Conservation (phyloP, 2,888 invertebrate genomes). For the Pemphredon lugubris region DNA sequence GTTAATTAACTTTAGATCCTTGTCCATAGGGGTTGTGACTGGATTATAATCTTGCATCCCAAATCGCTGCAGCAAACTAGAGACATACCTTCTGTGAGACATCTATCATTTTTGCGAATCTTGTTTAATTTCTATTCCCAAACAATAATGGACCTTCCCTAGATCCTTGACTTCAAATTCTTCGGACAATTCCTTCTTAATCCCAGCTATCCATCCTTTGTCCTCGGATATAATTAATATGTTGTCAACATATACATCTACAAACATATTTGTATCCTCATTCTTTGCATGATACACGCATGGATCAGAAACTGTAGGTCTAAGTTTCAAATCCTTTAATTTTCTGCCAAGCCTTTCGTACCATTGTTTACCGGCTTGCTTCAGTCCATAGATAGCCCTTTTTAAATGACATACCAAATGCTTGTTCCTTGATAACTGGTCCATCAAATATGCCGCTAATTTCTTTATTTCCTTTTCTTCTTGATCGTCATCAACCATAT, state of each 20-base stretch:
- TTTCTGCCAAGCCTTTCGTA: neutral
- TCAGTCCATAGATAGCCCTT: slow-evolving; percentile 6
- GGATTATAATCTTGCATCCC: neutral
- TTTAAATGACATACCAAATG: neutral
- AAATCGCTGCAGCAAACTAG: slow-evolving; percentile 1
- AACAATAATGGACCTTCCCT: neutral
- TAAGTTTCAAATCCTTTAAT: neutral
- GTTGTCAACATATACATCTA: slow-evolving; percentile 10
- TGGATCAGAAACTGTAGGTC: neutral
- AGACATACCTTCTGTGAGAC: neutral
- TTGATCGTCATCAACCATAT: neutral
- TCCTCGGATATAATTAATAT: neutral
- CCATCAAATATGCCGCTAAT: neutral
- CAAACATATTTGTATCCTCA: neutral
- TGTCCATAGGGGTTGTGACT: neutral
- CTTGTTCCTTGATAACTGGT: neutral
- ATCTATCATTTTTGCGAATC: neutral
- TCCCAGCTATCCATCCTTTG: neutral
- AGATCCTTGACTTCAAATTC: slow-evolving; percentile 6
- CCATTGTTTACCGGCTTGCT: slow-evolving; percentile 4
- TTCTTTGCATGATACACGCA: neutral
- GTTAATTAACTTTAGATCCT: neutral
- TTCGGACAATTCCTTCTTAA: neutral
- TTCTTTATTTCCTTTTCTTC: neutral
- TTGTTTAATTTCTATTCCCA: slow-evolving; percentile 2